phyloP scores from a whole-genome alignment of 1,140 invertebrate species.

The Caerostris extrusa region DNA sequence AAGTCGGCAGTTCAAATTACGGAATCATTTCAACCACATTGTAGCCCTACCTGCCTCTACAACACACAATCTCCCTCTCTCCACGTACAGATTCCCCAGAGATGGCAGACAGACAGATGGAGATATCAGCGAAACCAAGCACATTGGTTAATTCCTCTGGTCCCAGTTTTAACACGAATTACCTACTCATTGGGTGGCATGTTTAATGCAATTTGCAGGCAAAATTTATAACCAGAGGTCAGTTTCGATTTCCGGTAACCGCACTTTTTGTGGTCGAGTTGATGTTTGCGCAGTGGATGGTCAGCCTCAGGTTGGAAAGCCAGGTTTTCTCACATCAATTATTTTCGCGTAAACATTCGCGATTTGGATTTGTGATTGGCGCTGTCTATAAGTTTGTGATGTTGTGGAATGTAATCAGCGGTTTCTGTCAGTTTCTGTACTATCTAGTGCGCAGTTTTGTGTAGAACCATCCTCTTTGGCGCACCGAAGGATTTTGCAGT shows the following conservation, averaged over 20 bases:
- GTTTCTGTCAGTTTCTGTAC: too few species aligned
- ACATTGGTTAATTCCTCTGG: background rate
- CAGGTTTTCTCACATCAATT: background rate
- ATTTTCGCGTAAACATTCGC: background rate
- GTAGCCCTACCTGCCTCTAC: background rate
- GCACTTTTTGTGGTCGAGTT: background rate
- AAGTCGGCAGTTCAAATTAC: background rate
- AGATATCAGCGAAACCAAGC: background rate
- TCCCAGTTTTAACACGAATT: background rate
- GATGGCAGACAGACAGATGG: background rate
- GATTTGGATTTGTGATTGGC: background rate
- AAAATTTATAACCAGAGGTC: constrained; percentile 11
- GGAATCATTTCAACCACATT: background rate
- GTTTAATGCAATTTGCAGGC: constrained; percentile 11
- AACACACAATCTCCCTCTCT: background rate
- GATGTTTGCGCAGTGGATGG: background rate
- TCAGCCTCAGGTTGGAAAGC: background rate
- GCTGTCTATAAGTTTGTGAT: too few species aligned
- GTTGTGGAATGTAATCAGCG: too few species aligned
- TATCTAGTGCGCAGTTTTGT: too few species aligned
- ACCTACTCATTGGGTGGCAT: background rate
- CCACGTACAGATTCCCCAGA: background rate
- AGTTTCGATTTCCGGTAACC: background rate
- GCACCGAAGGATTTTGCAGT: too few species aligned
- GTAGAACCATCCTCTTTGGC: too few species aligned